These are phyloP conservation scores for Vultur gryphus DNA, from an alignment of 2,797 vertebrate species.

Conservation along the genomic window DNA sequence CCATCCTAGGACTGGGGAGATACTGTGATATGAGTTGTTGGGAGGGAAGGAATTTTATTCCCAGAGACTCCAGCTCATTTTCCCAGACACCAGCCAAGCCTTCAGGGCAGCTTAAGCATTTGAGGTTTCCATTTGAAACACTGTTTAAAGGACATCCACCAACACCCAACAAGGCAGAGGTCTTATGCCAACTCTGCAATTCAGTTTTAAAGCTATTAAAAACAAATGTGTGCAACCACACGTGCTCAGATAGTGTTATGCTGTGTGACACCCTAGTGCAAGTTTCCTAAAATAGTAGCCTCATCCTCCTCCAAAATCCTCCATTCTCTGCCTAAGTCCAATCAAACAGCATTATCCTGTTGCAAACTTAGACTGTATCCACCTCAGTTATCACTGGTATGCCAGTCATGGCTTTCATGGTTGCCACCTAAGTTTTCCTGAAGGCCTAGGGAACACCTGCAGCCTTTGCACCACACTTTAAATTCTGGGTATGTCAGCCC, in stretches of 20 bases:
- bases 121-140: not conserved
- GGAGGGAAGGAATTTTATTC: not conserved
- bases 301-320: constrained; percentile 29
- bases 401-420: not conserved
- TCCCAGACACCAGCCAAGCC: not conserved
- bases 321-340: constrained; percentile 43
- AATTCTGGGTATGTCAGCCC: not conserved
- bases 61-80: not conserved
- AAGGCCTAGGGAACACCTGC: not conserved
- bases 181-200: not conserved
- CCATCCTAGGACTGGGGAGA: not conserved
- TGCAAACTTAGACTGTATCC: not conserved
- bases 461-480: not conserved
- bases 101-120: not conserved
- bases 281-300: constrained; percentile 37
- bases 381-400: not conserved
- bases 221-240: not conserved
- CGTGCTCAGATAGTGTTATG: not conserved
- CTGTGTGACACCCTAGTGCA: not conserved
- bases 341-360: constrained; percentile 44
- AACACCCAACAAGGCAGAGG: not conserved
- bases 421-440: not conserved
- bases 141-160: not conserved
- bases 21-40: not conserved
- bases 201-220: not conserved